These are phyloP conservation scores for Syngnathus scovelli DNA, from an alignment of 2,113 vertebrate species.

Conservation along the genomic window DNA sequence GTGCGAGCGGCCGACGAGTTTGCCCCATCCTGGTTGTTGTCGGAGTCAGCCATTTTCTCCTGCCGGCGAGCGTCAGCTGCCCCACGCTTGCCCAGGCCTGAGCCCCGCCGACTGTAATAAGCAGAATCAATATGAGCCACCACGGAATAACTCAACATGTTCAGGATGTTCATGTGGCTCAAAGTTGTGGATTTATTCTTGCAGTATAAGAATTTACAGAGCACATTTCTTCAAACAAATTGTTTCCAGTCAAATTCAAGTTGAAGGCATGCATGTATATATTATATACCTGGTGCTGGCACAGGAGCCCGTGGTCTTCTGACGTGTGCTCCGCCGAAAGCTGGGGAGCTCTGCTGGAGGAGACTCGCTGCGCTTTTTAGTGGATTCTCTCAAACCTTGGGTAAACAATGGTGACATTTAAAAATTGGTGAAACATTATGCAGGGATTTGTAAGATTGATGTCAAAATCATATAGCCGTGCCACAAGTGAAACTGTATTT, in stretches of 20 bases:
- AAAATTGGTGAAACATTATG: not conserved
- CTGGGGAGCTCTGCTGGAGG: conserved; percentile 99
- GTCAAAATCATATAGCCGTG: not conserved
- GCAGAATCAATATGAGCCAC: conserved; percentile 7
- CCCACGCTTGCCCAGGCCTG: conserved; percentile 99
- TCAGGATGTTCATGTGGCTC: not conserved
- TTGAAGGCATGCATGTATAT: not conserved
- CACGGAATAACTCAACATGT: not conserved
- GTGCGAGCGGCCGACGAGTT: conserved; percentile 91
- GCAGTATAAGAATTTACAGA: not conserved
- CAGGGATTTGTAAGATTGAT: not conserved
- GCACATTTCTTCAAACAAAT: not conserved
- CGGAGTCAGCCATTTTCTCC: conserved; percentile 99
- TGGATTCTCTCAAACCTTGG: conserved; percentile 92
- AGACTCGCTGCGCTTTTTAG: conserved; percentile 99
- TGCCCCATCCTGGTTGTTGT: conserved; percentile 96
- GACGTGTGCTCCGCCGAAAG: conserved; percentile 98
- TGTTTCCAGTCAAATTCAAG: not conserved
- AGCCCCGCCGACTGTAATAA: conserved; percentile 91
- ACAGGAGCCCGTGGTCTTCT: conserved; percentile 99
- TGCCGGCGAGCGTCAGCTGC: conserved; percentile 98
- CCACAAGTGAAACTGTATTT: conserved; percentile 6
- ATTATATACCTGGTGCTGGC: conserved; percentile 92
- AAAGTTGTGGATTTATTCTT: not conserved
- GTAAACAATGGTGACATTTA: conserved; percentile 1